A percentile compares a stretch with the other conserved stretches of the same genome.
These are phyloP conservation scores for Chrysolina americana DNA, from an alignment of 2,888 invertebrate species.

Conservation along the genomic window DNA sequence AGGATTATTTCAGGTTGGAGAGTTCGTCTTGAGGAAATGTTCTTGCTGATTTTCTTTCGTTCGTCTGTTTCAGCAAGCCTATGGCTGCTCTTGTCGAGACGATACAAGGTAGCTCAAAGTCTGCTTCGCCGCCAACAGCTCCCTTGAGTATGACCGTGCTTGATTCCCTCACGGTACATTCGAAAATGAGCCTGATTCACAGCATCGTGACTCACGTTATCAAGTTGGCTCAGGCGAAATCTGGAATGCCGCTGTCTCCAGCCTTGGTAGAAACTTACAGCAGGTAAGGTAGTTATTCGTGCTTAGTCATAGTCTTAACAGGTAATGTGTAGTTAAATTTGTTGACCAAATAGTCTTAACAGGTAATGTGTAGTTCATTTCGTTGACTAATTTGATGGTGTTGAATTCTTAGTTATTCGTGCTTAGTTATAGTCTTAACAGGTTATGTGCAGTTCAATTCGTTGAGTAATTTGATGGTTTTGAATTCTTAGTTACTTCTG, in stretches of 20 bases:
- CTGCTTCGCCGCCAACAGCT: conserved; percentile 77
- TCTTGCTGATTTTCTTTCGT: not conserved
- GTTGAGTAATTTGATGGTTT: too few relatives aligned
- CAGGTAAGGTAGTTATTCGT: conserved; percentile 70
- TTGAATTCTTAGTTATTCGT: too few relatives aligned
- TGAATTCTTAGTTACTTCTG: too few relatives aligned
- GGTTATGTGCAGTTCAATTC: too few relatives aligned
- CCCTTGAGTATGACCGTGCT: conserved; percentile 92
- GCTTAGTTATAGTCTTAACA: too few relatives aligned
- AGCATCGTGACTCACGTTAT: conserved; percentile 91
- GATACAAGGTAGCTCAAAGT: conserved; percentile 75
- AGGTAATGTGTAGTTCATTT: too few relatives aligned
- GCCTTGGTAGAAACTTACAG: conserved; percentile 97
- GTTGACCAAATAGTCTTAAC: too few relatives aligned
- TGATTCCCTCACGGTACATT: conserved; percentile 95
- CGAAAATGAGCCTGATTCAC: conserved; percentile 85
- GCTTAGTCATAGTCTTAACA: too few relatives aligned
- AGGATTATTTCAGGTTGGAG: conserved; percentile 77
- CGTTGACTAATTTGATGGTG: too few relatives aligned
- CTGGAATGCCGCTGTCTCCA: conserved; percentile 87
- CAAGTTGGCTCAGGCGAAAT: conserved; percentile 90
- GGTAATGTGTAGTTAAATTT: too few relatives aligned
- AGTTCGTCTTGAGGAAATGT: not conserved
- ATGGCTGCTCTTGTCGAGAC: conserved; percentile 94
- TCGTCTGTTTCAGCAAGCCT: conserved; percentile 78